Evolutionary conservation across 2,113 vertebrate genomes (phyloP), one percentile per base, ranked within the genome.

Genomic region (Anguilla rostrata): DNA sequence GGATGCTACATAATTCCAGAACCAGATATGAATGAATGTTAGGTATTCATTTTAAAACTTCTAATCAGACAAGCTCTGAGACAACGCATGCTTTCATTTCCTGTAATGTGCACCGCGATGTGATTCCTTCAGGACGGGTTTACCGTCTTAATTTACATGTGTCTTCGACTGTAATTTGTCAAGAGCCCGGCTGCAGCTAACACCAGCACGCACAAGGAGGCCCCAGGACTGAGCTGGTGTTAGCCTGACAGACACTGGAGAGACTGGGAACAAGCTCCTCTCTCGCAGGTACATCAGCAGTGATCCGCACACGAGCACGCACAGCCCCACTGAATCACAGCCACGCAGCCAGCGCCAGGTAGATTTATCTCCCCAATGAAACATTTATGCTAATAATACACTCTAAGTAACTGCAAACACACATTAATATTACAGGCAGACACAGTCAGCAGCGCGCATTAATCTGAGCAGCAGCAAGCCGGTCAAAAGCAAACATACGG

Each of bases 381-480:
- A 39, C 78, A 79, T 41, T 75, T 75, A 75, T 75, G 71, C 71
- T 12, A 40, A 80, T 41, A 22, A 41, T 20, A 40, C 20, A 34
- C 60, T 66, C n/a, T 80, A 16, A 39, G 29, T 39, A 39, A 39
- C 15, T 80, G 78, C 20, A 80, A 39, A 80, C 39, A 16, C 16
- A 4, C 78, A 80, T 80, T 80, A 80, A 8, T 41, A 41, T 80
- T 80, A 80, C 34, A 80, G 16, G 40, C 29, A 20, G 34, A 41
- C 16, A 26, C 18, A 22, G 60, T 3, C 3, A 40, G 2, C 16
- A 14, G 5, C 15, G 29, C 16, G 80, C 34, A 53, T 83, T 81
- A 78, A 88, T 90, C 84, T 86, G 85, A 80, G 71, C 18, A n/a
- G 34, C 5, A 26, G 66, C 56, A 56, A 85, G 40, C 43, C 14